phyloP scores from a whole-genome alignment of 2,113 vertebrate genomes.

The Mastomys coucha region DNA sequence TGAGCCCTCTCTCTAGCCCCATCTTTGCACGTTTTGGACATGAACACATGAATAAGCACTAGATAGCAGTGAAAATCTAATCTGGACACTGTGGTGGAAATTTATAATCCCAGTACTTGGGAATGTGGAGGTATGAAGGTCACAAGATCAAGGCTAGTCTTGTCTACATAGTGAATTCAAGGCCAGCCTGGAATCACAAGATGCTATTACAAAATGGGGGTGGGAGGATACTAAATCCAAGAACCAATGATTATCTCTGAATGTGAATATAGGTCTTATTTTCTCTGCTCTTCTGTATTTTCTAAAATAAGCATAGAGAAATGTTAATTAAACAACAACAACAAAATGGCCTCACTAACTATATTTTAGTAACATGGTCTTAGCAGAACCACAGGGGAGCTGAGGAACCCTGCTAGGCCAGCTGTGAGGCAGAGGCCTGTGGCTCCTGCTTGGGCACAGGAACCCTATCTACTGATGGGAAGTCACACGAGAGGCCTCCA shows the following conservation, averaged over 20 bases:
- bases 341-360: neutral
- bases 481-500: neutral
- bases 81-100: neutral
- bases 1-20: too few relatives aligned
- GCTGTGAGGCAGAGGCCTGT: neutral
- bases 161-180: neutral
- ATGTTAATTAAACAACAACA: constrained; percentile 24
- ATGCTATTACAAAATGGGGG: neutral
- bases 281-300: constrained; percentile 15
- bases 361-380: neutral
- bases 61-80: neutral
- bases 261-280: neutral
- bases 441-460: neutral
- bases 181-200: neutral
- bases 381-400: neutral
- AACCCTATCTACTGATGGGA: neutral
- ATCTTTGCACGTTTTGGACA: constrained; percentile 32
- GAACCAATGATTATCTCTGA: neutral
- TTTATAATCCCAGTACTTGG: neutral
- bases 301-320: constrained; percentile 39
- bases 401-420: neutral
- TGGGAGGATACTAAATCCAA: neutral
- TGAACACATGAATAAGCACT: neutral
- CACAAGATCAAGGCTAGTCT: neutral
- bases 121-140: neutral